Conservation (phyloP, 2,797 vertebrate species). For the Tinamus major region DNA sequence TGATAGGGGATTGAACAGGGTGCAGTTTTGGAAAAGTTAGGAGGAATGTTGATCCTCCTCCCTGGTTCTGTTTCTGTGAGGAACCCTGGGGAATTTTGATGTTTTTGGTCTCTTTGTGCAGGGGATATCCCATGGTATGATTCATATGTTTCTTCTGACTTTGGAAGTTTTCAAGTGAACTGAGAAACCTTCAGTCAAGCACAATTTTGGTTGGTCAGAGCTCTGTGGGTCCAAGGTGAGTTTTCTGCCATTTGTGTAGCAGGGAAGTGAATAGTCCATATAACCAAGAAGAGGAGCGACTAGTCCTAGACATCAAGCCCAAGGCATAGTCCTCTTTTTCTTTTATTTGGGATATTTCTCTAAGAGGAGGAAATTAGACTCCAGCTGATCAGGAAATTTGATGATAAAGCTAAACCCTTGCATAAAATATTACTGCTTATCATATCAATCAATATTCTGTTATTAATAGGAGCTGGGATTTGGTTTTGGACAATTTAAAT, state of each 20-base stretch:
- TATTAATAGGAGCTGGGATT: neutral
- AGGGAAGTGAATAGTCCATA: neutral
- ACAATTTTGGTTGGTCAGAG: neutral
- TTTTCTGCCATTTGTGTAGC: neutral
- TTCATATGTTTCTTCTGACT: neutral
- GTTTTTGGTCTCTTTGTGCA: neutral
- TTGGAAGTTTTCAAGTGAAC: neutral
- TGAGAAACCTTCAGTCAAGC: neutral
- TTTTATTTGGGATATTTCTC: neutral
- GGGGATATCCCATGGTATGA: accelerated
- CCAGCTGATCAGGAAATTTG: neutral
- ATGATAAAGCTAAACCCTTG: neutral
- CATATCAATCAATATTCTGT: neutral
- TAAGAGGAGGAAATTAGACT: constrained; percentile 11
- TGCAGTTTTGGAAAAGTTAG: neutral
- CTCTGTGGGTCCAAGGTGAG: neutral
- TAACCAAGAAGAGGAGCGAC: neutral
- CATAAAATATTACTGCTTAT: neutral
- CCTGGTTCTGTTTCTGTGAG: neutral
- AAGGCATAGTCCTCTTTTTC: neutral
- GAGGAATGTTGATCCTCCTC: neutral
- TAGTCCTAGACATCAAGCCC: neutral
- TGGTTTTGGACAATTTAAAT: neutral
- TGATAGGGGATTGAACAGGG: neutral
- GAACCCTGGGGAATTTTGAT: neutral